Evolutionary conservation across 2,797 vertebrate species (phyloP), one percentile per base, ranked within the genome.

Genomic region (Ispidina lecontei): DNA sequence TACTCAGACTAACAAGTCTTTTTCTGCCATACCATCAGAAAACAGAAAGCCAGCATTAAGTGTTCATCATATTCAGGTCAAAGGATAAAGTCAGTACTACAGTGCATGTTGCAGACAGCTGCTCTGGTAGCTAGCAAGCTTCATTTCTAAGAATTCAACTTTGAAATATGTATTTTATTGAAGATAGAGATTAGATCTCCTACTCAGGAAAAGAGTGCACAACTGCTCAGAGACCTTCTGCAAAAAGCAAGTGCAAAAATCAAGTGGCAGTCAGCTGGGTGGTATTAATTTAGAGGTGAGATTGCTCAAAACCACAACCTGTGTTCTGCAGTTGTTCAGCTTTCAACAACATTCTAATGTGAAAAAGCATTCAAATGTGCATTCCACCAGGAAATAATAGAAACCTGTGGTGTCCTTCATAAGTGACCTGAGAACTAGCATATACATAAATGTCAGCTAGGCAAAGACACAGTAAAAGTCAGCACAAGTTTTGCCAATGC

Each of bases 31-130:
- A 70, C 9, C 63, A 39, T 14, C 6, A 63, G 33, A 29, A 84
- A 75, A 73, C 0, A 52, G 51, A 88, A 85, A 80, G 26, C 7
- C 59, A 64, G 7, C 1, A 2, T 73, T 63, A 90, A 65, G 39
- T 7, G 18, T 56, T 60, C n/a, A 51, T 25, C 28, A n/a, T 51
- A 43, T 41, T 86, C 29, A 46, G 46, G 26, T 44, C 41, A 80
- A 76, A 85, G 35, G 21, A 85, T 31, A 25, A 81, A 70, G 26
- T 11, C 55, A 26, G 21, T 31, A 58, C 19, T 43, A 31, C 5
- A 55, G 46, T 13, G 35, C 1, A 1, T 11, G 67, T 0, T 39
- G 26, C 33, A 80, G 69, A 37, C 1, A 58, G 17, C 25, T 64
- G 41, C 44, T 71, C 17, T 77, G 9, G 10, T 35, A 83, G 14